Base-by-base conservation (phyloP, 37 sponge, comb jelly and placozoan genomes). In the Tethya wilhelma region DNA sequence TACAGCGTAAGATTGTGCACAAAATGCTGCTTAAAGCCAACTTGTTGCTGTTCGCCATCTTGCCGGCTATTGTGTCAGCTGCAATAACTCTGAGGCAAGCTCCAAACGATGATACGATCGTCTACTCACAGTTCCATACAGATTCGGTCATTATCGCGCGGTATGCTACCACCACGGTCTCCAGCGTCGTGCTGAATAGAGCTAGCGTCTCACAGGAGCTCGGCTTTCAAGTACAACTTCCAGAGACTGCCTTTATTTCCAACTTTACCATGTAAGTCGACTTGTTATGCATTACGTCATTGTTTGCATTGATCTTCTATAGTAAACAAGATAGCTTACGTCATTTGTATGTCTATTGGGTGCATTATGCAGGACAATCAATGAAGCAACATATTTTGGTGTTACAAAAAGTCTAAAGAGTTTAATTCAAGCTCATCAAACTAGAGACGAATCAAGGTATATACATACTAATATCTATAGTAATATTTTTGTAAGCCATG, bases 211-310 rank as follows among this genome's bases (percentile, higher is more conserved):
- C 89, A 38, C 44, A 77, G 56, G 77, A 77, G 40, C 77, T 88
- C 6, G 33, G 43, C 9, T 88, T 88, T 56, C 56, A 44, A 44
- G 75, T 88, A 8, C 82, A 88, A 65, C 89, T 88, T 19, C 89
- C 89, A 4, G 78, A 82, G 22, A 81, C 77, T 42, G 89, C 89
- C 49, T 82, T 88, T 78, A 88, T 88, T 39, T 88, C 89, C 32
- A 77, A 60, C 55, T 81, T 88, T 30, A 58, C 73, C 23, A 88
- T 88, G 89, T 88, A 44, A 71, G 89, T 63, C 1, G n/a, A n/a
- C n/a, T n/a, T n/a, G n/a, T n/a, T 19, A 6, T 5, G 23, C 6
- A 19, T 59, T 59, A 23, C 62, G n/a, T 19, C 62, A 23, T 59
- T 7, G 7, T 59, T 25, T 6, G 20, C 20, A 6, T 19, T 59